Conservation (phyloP, 2,113 vertebrate species). For the Progne subis region DNA sequence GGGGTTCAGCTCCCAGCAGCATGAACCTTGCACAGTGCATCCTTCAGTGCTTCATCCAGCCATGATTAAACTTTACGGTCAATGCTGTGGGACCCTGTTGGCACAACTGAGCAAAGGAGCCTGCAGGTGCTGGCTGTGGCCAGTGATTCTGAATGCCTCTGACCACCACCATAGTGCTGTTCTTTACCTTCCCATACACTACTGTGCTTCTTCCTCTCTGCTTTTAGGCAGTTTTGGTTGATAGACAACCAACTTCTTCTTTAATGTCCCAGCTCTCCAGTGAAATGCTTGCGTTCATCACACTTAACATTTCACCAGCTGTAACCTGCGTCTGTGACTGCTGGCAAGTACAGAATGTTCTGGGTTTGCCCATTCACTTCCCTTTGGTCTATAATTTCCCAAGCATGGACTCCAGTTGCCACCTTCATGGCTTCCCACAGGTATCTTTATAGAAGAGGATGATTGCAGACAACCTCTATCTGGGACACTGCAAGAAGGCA, state of each 20-base stretch:
- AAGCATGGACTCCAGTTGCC: fast-evolving
- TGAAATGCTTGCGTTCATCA: background rate
- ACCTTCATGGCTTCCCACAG: background rate
- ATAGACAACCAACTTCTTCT: background rate
- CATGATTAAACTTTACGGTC: fast-evolving
- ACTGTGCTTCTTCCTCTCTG: fast-evolving
- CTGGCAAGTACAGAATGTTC: background rate
- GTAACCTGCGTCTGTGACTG: background rate
- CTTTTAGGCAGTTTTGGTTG: background rate
- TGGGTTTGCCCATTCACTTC: background rate
- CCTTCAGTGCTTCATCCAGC: background rate
- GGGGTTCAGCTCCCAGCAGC: background rate
- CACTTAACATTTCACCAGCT: background rate
- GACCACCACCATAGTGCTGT: background rate
- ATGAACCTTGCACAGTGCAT: background rate
- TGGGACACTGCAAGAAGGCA: background rate
- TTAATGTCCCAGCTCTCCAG: fast-evolving
- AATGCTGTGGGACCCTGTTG: fast-evolving
- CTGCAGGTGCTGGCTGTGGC: background rate
- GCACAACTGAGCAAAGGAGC: background rate
- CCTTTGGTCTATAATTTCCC: background rate
- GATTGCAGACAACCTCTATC: background rate
- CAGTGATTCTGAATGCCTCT: background rate
- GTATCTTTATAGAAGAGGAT: background rate
- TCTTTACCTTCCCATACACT: background rate